phyloP scores from a whole-genome alignment of 2,888 invertebrate genomes.

The Maniola hyperantus region DNA sequence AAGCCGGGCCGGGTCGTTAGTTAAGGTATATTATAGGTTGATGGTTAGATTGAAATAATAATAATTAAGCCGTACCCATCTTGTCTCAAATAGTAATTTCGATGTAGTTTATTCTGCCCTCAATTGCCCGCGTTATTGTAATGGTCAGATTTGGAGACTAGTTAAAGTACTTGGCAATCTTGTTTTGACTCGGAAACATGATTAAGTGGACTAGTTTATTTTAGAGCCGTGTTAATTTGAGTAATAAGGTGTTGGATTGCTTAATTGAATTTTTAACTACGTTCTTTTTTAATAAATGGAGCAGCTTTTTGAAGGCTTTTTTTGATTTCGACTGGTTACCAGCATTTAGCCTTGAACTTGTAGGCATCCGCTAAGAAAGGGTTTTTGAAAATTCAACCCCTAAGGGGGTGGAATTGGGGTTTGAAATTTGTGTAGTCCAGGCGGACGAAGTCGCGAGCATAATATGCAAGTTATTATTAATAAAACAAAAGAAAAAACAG shows the following conservation, averaged over 20 bases:
- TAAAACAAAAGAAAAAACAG: neutral
- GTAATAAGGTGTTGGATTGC: conserved; percentile 15
- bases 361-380: no score
- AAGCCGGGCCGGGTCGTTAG: no score
- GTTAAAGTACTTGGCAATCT: conserved; percentile 21
- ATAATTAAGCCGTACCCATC: conserved; percentile 64
- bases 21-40: conserved; percentile 6
- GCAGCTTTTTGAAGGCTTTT: neutral
- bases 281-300: neutral
- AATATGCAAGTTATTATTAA: no score
- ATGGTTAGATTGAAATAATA: conserved; percentile 61
- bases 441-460: no score
- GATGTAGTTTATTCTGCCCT: conserved; percentile 48
- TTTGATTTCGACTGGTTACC: neutral
- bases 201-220: conserved; percentile 25
- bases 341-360: neutral
- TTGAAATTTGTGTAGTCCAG: no score
- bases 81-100: conserved; percentile 48
- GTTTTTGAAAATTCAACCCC: no score
- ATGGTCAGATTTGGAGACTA: conserved; percentile 31
- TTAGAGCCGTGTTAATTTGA: conserved; percentile 29
- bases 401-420: no score
- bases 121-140: conserved; percentile 43
- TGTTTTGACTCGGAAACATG: conserved; percentile 23
- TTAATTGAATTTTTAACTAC: conserved; percentile 21